Evolutionary conservation across 2,113 vertebrate species (phyloP).

Genomic region (Herpailurus yagouaroundi): DNA sequence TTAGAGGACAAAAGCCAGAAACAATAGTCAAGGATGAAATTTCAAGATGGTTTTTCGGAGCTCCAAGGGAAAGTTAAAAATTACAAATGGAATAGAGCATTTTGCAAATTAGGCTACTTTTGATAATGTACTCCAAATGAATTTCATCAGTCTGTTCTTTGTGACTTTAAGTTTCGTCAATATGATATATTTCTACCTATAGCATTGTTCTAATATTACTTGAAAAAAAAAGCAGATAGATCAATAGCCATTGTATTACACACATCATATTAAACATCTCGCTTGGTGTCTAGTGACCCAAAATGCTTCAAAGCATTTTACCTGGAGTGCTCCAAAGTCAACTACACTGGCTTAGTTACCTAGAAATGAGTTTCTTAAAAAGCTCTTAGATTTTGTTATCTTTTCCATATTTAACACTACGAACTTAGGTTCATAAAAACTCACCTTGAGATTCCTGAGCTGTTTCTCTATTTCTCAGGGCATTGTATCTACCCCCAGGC

Average conservation of each 20-base stretch:
- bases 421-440: background rate
- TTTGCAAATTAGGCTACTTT: constrained; percentile 55
- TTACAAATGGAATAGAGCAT: background rate
- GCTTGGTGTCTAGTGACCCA: constrained; percentile 37
- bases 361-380: background rate
- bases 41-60: background rate
- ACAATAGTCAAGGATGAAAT: background rate
- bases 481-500: rapidly evolving
- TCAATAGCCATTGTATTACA: background rate
- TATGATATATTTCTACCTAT: constrained; percentile 37
- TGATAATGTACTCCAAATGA: constrained; percentile 48
- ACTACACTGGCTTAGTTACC: background rate
- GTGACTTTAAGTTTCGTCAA: background rate
- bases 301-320: constrained; percentile 63
- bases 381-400: constrained; percentile 20
- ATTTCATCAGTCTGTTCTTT: background rate
- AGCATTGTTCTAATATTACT: constrained; percentile 14
- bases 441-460: background rate
- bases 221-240: background rate
- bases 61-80: background rate
- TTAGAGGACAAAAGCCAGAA: background rate
- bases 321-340: constrained; percentile 33
- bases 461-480: background rate
- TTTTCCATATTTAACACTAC: constrained; percentile 2
- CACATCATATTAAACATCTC: constrained; percentile 48